phyloP scores from a whole-genome alignment of 2,888 invertebrate genomes.

The Phortica okadai region DNA sequence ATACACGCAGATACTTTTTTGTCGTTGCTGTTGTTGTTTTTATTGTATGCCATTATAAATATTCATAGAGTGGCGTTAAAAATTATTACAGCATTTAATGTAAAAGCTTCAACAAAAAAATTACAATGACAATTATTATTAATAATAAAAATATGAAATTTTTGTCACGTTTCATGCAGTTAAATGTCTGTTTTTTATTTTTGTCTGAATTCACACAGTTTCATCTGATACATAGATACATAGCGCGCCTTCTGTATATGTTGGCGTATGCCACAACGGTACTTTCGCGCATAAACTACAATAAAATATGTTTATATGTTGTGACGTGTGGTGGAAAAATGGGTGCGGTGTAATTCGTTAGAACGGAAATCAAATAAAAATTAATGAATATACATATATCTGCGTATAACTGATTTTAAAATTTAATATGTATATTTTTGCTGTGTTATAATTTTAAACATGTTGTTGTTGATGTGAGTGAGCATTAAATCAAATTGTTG shows the following conservation, averaged over 20 bases:
- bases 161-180: slow-evolving; percentile 28
- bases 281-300: slow-evolving; percentile 23
- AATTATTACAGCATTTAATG: slow-evolving; percentile 23
- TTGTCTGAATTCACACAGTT: not conserved
- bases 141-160: slow-evolving; percentile 22
- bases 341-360: too few species aligned
- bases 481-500: too few species aligned
- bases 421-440: too few species aligned
- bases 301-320: slow-evolving; percentile 24
- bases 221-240: not conserved
- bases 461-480: too few species aligned
- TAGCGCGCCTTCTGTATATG: not conserved
- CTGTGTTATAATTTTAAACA: too few species aligned
- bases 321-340: not conserved
- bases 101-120: not conserved
- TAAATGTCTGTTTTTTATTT: slow-evolving; percentile 3
- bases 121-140: not conserved
- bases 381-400: too few species aligned
- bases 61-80: not conserved
- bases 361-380: too few species aligned
- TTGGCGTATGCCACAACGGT: not conserved
- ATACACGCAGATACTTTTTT: not conserved
- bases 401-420: too few species aligned
- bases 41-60: slow-evolving; percentile 3
- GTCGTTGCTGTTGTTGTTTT: not conserved